phyloP scores from a whole-genome alignment of 2,888 invertebrate genomes.

The Scaptomyza caliginosa region DNA sequence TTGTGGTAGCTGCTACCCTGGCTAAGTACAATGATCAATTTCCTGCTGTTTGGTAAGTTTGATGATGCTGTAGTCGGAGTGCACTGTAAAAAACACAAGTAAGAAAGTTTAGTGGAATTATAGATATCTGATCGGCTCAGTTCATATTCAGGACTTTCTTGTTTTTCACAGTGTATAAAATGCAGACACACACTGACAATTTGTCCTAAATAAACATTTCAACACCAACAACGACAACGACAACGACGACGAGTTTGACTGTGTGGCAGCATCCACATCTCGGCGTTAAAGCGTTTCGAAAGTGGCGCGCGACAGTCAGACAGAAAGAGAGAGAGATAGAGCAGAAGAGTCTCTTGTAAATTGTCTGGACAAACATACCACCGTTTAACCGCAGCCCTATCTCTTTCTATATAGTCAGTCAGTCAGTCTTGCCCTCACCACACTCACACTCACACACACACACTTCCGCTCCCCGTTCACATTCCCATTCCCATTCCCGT shows the following conservation, averaged over 20 bases:
- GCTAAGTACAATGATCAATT: conserved; percentile 75
- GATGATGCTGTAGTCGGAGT: conserved; percentile 28
- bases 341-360: conserved; percentile 53
- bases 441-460: conserved; percentile 4
- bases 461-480: conserved; percentile 8
- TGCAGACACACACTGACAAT: conserved; percentile 55
- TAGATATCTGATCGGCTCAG: too few relatives aligned
- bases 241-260: conserved; percentile 34
- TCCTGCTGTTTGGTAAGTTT: conserved; percentile 64
- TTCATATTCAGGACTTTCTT: too few relatives aligned
- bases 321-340: neutral
- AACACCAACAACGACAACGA: conserved; percentile 64
- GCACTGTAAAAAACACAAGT: conserved; percentile 31
- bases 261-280: conserved; percentile 45
- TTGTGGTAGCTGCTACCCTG: conserved; percentile 41
- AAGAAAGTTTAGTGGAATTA: too few relatives aligned
- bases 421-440: conserved; percentile 20
- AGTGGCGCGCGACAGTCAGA: conserved; percentile 59
- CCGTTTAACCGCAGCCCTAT: conserved; percentile 68
- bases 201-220: conserved; percentile 83
- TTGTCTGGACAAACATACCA: conserved; percentile 70
- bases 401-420: neutral
- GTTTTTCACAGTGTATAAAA: neutral
- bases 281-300: conserved; percentile 67
- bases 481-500: conserved; percentile 16